These are phyloP conservation scores for Cantharis lateralis DNA, from an alignment of 2,888 invertebrate species.

Conservation along the genomic window DNA sequence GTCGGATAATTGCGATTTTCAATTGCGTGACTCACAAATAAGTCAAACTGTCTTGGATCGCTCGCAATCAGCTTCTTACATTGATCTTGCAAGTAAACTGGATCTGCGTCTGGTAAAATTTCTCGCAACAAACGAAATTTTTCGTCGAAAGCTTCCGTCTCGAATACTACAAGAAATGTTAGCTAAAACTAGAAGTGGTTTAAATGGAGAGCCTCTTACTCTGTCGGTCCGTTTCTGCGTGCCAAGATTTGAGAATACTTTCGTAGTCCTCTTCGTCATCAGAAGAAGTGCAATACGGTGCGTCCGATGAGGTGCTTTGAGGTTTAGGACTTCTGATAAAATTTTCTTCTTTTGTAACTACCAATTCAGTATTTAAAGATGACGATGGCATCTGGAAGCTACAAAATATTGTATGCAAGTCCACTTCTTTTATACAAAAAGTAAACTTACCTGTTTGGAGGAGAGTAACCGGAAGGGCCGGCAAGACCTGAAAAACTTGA, in stretches of 20 bases:
- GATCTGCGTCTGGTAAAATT: not conserved
- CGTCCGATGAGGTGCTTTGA: not conserved
- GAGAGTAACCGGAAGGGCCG: not conserved
- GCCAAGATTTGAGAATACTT: not conserved
- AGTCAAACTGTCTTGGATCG: not conserved
- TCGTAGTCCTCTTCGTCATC: not conserved
- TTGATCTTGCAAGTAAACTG: not conserved
- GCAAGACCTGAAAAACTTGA: not conserved
- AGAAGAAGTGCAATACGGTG: not conserved
- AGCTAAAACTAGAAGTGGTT: not conserved
- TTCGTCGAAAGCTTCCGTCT: not conserved
- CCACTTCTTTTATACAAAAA: not conserved
- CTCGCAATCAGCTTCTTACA: not conserved
- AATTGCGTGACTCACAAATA: not conserved
- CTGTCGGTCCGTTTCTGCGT: not conserved
- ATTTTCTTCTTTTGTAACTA: not conserved
- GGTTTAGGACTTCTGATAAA: not conserved
- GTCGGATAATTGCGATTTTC: not conserved
- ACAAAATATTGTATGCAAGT: not conserved
- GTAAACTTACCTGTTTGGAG: constrained; percentile 1
- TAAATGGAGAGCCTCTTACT: not conserved
- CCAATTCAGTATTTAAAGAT: not conserved
- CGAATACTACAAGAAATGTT: not conserved
- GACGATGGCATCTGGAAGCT: not conserved
- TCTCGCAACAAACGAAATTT: not conserved